Evolutionary conservation across 2,797 vertebrate genomes (phyloP).

Genomic region (Aphelocoma californica): DNA sequence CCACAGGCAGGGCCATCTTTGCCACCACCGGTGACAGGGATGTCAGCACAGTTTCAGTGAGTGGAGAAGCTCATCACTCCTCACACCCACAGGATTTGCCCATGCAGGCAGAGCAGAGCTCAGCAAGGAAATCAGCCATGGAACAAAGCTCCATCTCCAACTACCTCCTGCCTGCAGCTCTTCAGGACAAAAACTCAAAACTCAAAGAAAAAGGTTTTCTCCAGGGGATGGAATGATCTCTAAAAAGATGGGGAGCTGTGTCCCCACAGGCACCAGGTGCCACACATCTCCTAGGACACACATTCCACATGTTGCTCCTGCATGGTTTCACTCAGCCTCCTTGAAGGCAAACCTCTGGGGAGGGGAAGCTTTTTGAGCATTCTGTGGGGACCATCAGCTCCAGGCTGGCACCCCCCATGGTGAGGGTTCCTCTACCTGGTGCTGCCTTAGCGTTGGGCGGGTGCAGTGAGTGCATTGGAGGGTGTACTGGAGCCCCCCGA

Average conservation of each 20-base stretch:
- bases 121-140: background rate
- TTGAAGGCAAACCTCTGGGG: background rate
- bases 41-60: fast-evolving
- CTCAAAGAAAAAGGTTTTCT: background rate
- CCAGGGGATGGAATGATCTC: background rate
- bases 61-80: background rate
- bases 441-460: background rate
- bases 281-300: background rate
- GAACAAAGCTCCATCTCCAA: background rate
- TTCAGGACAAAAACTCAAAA: background rate
- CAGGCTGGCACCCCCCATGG: background rate
- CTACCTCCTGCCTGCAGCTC: fast-evolving
- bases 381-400: background rate
- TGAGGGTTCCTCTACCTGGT: background rate
- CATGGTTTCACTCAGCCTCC: fast-evolving
- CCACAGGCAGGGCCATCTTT: background rate
- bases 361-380: background rate
- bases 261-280: background rate
- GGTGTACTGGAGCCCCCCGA: background rate
- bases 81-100: background rate
- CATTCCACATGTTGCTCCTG: background rate
- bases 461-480: background rate
- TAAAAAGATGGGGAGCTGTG: background rate
- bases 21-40: background rate
- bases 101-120: background rate